Evolutionary conservation across 2,888 invertebrate species (phyloP).

Genomic region (Camponotus fellah): DNA sequence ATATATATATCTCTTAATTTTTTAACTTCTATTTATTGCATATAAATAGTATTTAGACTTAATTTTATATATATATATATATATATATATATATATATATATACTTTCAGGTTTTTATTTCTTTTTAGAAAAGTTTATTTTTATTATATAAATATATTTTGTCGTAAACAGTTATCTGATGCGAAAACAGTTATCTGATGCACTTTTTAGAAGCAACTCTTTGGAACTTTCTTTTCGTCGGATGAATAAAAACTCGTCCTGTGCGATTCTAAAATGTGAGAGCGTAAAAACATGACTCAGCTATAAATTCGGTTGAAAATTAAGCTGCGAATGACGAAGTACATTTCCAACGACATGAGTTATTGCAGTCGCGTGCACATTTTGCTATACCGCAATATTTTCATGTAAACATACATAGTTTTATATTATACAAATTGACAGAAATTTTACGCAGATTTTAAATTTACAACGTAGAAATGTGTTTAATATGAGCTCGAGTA

Average conservation of each 20-base stretch:
- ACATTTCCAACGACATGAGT: constrained; percentile 12
- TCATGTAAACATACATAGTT: background rate
- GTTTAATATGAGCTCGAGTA: background rate
- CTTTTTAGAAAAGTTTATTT: background rate
- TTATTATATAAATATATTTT: background rate
- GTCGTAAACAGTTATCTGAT: background rate
- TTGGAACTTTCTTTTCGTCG: constrained; percentile 33
- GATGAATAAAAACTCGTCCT: constrained; percentile 28
- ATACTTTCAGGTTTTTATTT: background rate
- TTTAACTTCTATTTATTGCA: background rate
- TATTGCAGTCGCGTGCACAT: constrained; percentile 33
- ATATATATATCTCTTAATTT: background rate
- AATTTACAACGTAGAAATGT: background rate
- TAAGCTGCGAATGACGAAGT: constrained; percentile 47
- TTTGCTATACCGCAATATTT: constrained; percentile 29
- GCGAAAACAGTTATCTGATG: too few species aligned
- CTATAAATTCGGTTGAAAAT: constrained; percentile 48
- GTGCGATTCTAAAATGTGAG: constrained; percentile 37
- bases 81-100: background rate
- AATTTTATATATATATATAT: background rate
- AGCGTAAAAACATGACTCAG: constrained; percentile 50
- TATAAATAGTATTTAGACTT: background rate
- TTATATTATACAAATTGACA: constrained; percentile 37
- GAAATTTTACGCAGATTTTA: background rate
- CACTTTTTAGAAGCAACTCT: constrained; percentile 20